Evolutionary conservation across 1,140 invertebrate species (phyloP), one percentile per base, ranked within the genome.

Genomic region (Lutraria rhynchaena): DNA sequence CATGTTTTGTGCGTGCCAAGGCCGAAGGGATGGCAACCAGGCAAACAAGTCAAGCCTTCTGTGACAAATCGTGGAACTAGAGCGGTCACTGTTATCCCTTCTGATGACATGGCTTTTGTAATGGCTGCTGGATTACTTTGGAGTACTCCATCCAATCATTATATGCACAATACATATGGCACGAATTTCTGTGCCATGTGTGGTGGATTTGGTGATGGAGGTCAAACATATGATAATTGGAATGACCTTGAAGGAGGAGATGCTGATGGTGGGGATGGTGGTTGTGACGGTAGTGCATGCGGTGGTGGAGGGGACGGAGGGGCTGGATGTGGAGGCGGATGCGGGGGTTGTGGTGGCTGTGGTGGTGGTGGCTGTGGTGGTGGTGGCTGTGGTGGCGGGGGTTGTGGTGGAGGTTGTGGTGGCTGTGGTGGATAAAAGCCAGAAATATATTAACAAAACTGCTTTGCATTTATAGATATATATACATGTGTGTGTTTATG

Each of bases 1-100:
- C 82, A 86, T 58, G 83, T 86, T 5, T 69, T 87, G 19, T 86
- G 82, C 44, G 78, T 86, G 49, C 84, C 84, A 22, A 63, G 74
- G 11, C 77, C 77, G 9, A 53, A 41, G 11, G 67, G 33, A 19
- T 74, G 71, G 67, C 55, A 71, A 29, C 57, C 69, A n/a, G 61
- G 67, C 3, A 19, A 74, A 1, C 80, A 41, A 31, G 71, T 75
- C 1, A 75, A 55, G 27, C 27, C 27, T 15, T 1, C 27, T 7
- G 3, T 41, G 37, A 57, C 19, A 2, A 22, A 22, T 13, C 63
- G 69, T 5, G 69, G 69, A 24, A 19, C 15, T 5, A 71, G 22
- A 27, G 17, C 4, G 0, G 51, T 71, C 15, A 55, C 4, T n/a
- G n/a, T 24, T 19, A 37, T 75, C 33, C 73, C 73, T 1, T 75